Evolutionary conservation across 2,113 vertebrate genomes (phyloP), one percentile per base, ranked within the genome.

Genomic region (Neoarius graeffei): DNA sequence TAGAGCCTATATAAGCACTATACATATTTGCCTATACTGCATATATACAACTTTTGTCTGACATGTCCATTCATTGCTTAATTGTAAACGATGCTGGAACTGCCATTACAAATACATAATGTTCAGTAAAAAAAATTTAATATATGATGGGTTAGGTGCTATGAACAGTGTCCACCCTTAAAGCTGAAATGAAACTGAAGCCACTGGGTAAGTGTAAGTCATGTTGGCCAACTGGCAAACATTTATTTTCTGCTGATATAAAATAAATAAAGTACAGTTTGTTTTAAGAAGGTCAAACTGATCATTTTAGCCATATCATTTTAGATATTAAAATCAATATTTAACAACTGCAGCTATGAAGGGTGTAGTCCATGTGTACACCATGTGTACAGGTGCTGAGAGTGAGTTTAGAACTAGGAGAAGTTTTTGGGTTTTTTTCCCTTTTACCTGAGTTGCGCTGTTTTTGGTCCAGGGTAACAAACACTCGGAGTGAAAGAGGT

Each of bases 391-490:
- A 71, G 69, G 30, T 77, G 23, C 20, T n/a, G 7, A 35, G 9
- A 69, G 69, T 48, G 30, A 62, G 42, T 66, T 66, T 35, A 62
- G 42, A 9, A 30, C 9, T 19, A 15, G 5, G 8, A 35, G 42
- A 15, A 67, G 66, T 19, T 19, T 76, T 35, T 35, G 35, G 1
- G 1, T 35, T 35, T 35, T 35, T 35, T 35, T 35, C 13, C 52
- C 82, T 92, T 95, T 95, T 95, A 99, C 98, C 96, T 98, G 97
- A 93, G 95, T 96, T 93, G 96, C 94, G 92, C 94, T 96, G 93
- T 94, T 95, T 96, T 96, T 97, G 94, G 95, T 95, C 96, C 96
- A 97, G 87, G 97, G 95, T 94, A 97, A 95, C 91, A 98, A 94
- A 93, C 95, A 96, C 90, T 97, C 94, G 84, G 97, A 96, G 52